Evolutionary conservation across 2,797 vertebrate genomes (phyloP).

Genomic region (Anniella stebbinsi): DNA sequence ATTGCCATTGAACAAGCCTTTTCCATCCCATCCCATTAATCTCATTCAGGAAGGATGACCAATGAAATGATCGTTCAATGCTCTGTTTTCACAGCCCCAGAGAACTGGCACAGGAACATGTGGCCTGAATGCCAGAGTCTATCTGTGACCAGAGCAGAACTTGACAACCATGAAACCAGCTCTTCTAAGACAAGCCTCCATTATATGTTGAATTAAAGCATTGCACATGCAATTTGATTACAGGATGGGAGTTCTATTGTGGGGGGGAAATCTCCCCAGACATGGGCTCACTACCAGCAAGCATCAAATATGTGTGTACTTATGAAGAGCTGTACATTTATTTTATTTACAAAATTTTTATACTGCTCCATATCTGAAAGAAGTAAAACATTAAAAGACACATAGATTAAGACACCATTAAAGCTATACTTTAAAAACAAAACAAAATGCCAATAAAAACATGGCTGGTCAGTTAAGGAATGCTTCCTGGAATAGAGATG

Average conservation of each 20-base stretch:
- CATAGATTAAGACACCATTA: too few species aligned
- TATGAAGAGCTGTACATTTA: not conserved
- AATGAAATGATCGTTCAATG: not conserved
- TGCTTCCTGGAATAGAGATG: too few species aligned
- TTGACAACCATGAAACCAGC: not conserved
- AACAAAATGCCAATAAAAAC: too few species aligned
- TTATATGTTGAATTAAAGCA: not conserved
- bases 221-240: not conserved
- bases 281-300: not conserved
- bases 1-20: not conserved
- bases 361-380: too few species aligned
- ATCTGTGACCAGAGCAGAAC: not conserved
- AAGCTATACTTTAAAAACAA: too few species aligned
- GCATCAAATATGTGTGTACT: not conserved
- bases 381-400: too few species aligned
- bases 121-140: not conserved
- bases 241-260: not conserved
- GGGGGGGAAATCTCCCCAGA: not conserved
- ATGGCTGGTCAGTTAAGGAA: too few species aligned
- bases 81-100: slow-evolving; percentile 22
- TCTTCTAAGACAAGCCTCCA: not conserved
- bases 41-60: not conserved
- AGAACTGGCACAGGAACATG: not conserved
- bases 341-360: not conserved
- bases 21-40: not conserved